Evolutionary conservation across 1,140 invertebrate genomes (phyloP).

Genomic region (Lanistes nyassanus): DNA sequence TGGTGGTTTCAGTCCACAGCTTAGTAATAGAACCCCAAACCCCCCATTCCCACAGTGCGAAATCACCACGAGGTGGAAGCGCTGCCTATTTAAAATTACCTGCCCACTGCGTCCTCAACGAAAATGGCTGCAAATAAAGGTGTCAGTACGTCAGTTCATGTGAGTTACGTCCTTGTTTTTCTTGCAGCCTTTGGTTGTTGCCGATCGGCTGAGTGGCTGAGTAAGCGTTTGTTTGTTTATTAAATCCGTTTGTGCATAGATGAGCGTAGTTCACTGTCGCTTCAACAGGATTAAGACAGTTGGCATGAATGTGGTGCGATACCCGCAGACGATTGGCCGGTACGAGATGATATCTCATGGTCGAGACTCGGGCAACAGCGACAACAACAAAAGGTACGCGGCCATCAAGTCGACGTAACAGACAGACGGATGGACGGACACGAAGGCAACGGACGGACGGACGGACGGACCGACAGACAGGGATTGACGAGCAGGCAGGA

Average conservation of each 20-base stretch:
- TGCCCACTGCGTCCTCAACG: no score
- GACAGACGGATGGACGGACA: neutral
- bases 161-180: no score
- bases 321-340: neutral
- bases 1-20: no score
- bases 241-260: neutral
- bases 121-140: no score
- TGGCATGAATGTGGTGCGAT: neutral
- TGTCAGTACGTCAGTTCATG: no score
- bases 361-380: neutral
- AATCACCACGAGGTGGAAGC: no score
- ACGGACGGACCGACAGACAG: neutral
- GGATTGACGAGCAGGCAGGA: neutral
- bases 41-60: no score
- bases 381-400: neutral
- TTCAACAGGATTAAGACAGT: neutral
- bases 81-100: no score
- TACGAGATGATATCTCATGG: neutral
- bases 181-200: no score
- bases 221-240: slow-evolving; percentile 5
- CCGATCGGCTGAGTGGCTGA: no score
- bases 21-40: no score
- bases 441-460: neutral
- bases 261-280: neutral
- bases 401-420: neutral